phyloP scores from a whole-genome alignment of 2,113 vertebrate species.

The Nyctibius bracteatus region DNA sequence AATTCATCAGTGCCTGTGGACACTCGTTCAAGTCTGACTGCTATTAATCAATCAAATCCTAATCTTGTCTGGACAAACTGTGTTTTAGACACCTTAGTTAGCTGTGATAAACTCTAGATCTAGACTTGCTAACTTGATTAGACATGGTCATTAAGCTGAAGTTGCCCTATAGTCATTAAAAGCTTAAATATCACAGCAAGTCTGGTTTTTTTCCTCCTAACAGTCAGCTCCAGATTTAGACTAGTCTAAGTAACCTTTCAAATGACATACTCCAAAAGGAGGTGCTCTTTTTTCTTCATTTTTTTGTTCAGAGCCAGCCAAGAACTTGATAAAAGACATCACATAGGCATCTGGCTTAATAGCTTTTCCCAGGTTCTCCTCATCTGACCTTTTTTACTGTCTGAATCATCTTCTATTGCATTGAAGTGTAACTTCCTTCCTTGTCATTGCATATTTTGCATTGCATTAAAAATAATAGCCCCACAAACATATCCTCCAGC shows the following conservation, averaged over 20 bases:
- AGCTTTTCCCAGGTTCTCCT: background rate
- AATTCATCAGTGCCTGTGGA: background rate
- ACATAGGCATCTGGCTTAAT: background rate
- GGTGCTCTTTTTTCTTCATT: background rate
- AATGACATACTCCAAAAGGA: background rate
- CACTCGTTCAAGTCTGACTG: background rate
- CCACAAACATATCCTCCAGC: background rate
- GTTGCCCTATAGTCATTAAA: background rate
- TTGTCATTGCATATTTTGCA: background rate
- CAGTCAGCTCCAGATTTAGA: background rate
- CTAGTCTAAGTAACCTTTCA: background rate
- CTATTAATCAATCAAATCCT: background rate
- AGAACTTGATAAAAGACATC: background rate
- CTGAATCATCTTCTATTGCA: background rate
- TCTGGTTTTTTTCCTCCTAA: background rate
- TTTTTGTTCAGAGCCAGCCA: background rate
- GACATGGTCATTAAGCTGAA: background rate
- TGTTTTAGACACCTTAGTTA: background rate
- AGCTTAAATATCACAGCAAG: background rate
- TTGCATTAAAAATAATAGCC: conserved; percentile 6
- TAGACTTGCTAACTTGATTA: background rate
- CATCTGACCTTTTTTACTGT: conserved; percentile 4
- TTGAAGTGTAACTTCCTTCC: background rate
- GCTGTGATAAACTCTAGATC: background rate
- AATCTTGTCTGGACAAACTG: background rate